phyloP scores from a whole-genome alignment of 2,888 invertebrate genomes.

The Campoplex capitator region DNA sequence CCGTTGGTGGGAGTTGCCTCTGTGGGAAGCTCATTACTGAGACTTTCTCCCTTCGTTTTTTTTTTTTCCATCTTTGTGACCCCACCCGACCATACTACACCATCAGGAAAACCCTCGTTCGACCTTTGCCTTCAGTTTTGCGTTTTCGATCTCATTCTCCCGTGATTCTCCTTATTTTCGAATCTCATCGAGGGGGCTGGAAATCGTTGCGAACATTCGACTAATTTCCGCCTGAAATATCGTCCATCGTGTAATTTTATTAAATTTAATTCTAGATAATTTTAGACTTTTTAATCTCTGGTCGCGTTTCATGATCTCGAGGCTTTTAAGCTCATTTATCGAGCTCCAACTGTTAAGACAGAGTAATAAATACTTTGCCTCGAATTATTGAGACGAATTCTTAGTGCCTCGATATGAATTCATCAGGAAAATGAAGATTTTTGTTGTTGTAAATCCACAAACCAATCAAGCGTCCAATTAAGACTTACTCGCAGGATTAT shows the following conservation, averaged over 20 bases:
- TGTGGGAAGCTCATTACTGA: slow-evolving; percentile 82
- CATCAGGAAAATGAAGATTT: not conserved
- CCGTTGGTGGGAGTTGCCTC: slow-evolving; percentile 69
- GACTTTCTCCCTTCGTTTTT: slow-evolving; percentile 47
- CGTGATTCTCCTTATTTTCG: slow-evolving; percentile 30
- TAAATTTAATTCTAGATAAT: not conserved
- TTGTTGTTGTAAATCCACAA: not conserved
- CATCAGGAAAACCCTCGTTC: slow-evolving; percentile 58
- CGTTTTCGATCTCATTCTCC: slow-evolving; percentile 42
- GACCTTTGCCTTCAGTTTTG: slow-evolving; percentile 57
- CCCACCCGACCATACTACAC: slow-evolving; percentile 39
- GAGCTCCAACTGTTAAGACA: not conserved
- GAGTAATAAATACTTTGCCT: not conserved
- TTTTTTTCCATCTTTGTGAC: slow-evolving; percentile 46
- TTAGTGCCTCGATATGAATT: not conserved
- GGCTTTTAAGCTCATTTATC: not conserved
- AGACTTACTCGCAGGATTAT: not conserved
- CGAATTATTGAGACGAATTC: not conserved
- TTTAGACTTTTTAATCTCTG: not conserved
- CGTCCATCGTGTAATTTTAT: not conserved
- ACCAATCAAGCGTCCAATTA: not conserved
- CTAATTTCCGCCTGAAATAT: slow-evolving; percentile 24
- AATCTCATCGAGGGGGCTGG: not conserved
- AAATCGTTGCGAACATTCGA: slow-evolving; percentile 4
- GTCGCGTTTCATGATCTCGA: not conserved